Base-by-base conservation (phyloP, 2,113 vertebrate genomes). In the Himantopus leucocephalus region DNA sequence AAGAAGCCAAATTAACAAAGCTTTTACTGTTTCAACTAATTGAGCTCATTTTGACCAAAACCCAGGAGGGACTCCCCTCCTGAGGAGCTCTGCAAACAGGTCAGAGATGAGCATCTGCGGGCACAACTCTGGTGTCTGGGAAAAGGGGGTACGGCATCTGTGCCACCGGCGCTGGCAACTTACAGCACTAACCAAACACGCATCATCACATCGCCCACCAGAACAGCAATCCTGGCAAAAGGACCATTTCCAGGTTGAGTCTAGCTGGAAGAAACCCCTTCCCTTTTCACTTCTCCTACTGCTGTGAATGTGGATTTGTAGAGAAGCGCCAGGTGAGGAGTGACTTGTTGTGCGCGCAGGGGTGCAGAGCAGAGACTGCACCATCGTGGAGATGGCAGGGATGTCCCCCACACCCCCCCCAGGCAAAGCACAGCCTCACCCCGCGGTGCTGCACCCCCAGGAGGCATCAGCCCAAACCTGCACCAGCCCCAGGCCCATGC, bases 311-410 rank as follows among this genome's bases (percentile, higher is more conserved):
- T 0, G 24, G 14, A 20, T 58, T 37, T 14, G 17, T 21, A 34
- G 18, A 34, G 9, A 10, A 24, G 32, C 1, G 17, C 26, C 70
- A 21, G 85, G 3, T 5, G 66, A 75, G 60, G 34, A 56, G 37
- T 0, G 5, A 8, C n/a, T 8, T 29, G 0, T 2, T 4, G 5
- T 1, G 45, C 52, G 2, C 0, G 2, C 48, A 64, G 72, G 48
- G 9, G 14, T 5, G 22, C 53, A 12, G 48, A 63, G 80, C 74
- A 8, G 12, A 9, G 43, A 17, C 52, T 21, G 79, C 63, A 29
- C 16, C 30, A 5, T 4, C 47, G 15, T 0, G 0, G 50, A 30
- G 62, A 7, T 1, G 0, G 35, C 41, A n/a, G 48, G 0, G 5
- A 48, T 20, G 14, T 3, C 22, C 4, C 19, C 23, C n/a, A n/a